phyloP scores from a whole-genome alignment of 2,888 invertebrate species.

The Coremacera marginata region DNA sequence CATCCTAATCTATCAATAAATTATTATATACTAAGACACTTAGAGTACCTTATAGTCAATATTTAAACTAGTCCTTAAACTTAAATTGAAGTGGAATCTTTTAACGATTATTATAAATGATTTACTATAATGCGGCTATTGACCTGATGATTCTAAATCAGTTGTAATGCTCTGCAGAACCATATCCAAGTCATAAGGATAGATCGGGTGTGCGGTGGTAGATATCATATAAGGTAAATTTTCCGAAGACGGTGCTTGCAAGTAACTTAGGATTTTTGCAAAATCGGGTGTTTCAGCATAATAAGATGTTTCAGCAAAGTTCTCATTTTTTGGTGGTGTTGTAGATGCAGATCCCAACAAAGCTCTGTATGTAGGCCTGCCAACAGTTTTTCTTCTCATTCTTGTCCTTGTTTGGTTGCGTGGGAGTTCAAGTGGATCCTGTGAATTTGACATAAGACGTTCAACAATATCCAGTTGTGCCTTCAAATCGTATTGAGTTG shows the following conservation, averaged over 20 bases:
- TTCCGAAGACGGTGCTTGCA: constrained; percentile 7
- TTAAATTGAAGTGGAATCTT: too few relatives aligned
- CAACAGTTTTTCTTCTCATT: not conserved
- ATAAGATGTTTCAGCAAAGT: too few relatives aligned
- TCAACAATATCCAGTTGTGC: constrained; percentile 58
- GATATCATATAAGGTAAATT: not conserved
- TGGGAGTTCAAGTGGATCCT: constrained; percentile 49
- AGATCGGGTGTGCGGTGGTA: not conserved
- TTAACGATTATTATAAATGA: too few relatives aligned
- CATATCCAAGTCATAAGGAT: constrained; percentile 42
- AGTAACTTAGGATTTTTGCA: constrained; percentile 42
- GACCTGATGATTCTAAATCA: constrained; percentile 28
- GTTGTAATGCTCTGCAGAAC: constrained; percentile 40
- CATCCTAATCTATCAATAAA: too few relatives aligned
- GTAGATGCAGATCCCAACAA: not conserved
- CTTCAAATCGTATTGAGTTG: constrained; percentile 54
- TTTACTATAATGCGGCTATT: too few relatives aligned
- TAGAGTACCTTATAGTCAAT: too few relatives aligned
- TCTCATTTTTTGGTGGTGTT: too few relatives aligned
- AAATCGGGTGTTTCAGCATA: too few relatives aligned
- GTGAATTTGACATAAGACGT: constrained; percentile 60
- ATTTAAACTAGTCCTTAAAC: too few relatives aligned
- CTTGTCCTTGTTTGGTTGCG: constrained; percentile 40
- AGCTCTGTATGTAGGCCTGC: not conserved
- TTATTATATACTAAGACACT: too few relatives aligned